Evolutionary conservation across 2,888 invertebrate species (phyloP).

Genomic region (Conchocele bisecta): DNA sequence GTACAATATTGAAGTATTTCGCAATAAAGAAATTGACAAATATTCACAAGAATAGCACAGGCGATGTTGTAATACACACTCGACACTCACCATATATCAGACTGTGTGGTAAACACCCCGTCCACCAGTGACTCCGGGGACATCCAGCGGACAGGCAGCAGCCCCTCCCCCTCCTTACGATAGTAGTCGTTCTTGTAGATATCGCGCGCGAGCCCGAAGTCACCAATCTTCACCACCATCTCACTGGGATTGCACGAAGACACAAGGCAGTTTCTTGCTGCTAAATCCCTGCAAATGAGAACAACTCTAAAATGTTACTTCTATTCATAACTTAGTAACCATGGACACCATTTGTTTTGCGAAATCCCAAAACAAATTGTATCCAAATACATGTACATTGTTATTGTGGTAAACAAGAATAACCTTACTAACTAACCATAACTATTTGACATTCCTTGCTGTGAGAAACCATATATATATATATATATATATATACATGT

Average conservation of each 20-base stretch:
- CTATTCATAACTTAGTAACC: too few species aligned
- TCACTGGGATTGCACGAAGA: conserved; percentile 79
- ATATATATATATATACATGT: too few species aligned
- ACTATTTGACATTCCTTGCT: too few species aligned
- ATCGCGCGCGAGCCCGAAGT: conserved; percentile 97
- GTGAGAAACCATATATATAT: too few species aligned
- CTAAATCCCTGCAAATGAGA: conserved; percentile 88
- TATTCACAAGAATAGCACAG: too few species aligned
- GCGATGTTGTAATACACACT: background rate
- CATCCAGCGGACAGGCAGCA: conserved; percentile 99
- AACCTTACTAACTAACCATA: too few species aligned
- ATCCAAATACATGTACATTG: too few species aligned
- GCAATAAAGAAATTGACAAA: too few species aligned
- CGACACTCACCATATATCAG: conserved; percentile 93
- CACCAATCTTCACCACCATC: conserved; percentile 97
- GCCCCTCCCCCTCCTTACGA: conserved; percentile 93
- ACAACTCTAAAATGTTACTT: background rate
- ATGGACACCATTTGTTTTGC: too few species aligned
- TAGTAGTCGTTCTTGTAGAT: conserved; percentile 99
- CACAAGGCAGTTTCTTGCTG: conserved; percentile 97
- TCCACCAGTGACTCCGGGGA: conserved; percentile 97
- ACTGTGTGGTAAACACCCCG: conserved; percentile 97
- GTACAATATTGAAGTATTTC: too few species aligned
- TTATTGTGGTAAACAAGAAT: too few species aligned
- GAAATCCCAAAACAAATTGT: too few species aligned